Base-by-base conservation (phyloP, 1,140 invertebrate genomes). In the Pseudomyrmex cubaensis region DNA sequence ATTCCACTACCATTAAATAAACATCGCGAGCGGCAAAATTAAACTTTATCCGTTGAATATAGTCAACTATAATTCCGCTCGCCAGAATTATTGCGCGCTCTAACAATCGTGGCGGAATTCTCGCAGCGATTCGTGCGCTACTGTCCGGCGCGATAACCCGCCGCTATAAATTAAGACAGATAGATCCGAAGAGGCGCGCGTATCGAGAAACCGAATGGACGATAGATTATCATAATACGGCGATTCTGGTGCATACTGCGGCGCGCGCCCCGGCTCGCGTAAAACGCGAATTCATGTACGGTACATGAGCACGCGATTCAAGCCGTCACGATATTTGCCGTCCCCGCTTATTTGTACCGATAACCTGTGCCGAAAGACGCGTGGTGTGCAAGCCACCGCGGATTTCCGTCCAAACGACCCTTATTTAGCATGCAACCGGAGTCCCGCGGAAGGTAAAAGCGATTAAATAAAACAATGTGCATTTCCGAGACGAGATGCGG, bases 221-320 rank as follows among this genome's bases (percentile, higher is more conserved):
- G 83, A 91, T 89, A 84, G 83, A 91, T 91, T 90, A 90, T 87
- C 90, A 91, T 91, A 90, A 90, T 90, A 85, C 64, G 54, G 20
- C 62, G 83, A 91, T 91, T 91, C 76, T 73, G 67, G 75, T 85
- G 87, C 83, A 88, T 88, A 86, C 78, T 61, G 82, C 61, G 84
- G 54, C 56, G 46, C 46, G 44, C 13, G 35, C 35, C 35, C 44
- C 52, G 69, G 35, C 46, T 46, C 46, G 44, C 69, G 72, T 82
- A 69, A 85, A 91, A 82, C 54, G 70, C 77, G 66, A 85, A 88
- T 87, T 85, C 85, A 17, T 63, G 48, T 50, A 52, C 80, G 56
- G 50, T 67, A 73, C 59, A 48, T 75, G 35, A 35, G 35, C 35
- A 35, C 66, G 77, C 57, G 54, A 83, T 88, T 89, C 85, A 84